A percentile compares a stretch with the other conserved stretches of the same genome.
Conservation (phyloP, 2,888 invertebrate species). For the Melinaea marsaeus region DNA sequence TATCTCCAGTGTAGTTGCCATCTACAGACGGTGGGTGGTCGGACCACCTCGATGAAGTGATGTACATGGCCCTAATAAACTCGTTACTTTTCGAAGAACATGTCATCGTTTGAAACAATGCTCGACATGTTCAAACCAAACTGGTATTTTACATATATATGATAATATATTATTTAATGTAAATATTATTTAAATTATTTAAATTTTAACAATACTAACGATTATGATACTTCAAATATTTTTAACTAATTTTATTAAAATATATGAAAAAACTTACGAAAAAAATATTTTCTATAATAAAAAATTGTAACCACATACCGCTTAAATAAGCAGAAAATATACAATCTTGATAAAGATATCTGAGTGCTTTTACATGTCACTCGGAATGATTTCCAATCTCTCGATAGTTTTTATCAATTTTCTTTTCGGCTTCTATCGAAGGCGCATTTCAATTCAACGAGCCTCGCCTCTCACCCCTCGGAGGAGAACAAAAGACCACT, state of each 20-base stretch:
- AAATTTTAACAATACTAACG: background rate
- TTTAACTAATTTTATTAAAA: background rate
- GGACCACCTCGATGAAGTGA: constrained; percentile 54
- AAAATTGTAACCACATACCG: background rate
- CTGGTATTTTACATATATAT: background rate
- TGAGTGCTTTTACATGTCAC: constrained; percentile 20
- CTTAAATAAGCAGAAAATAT: background rate
- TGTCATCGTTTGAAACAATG: constrained; percentile 24
- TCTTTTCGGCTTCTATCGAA: constrained; percentile 20
- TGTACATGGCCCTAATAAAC: constrained; percentile 42
- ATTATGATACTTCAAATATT: background rate
- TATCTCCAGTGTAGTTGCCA: constrained; percentile 56
- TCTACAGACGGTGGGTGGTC: constrained; percentile 54
- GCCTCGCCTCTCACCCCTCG: constrained; percentile 17
- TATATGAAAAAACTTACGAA: background rate
- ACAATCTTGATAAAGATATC: constrained; percentile 7
- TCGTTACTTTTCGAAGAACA: constrained; percentile 32
- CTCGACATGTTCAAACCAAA: background rate
- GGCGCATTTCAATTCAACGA: constrained; percentile 26
- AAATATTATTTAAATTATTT: background rate
- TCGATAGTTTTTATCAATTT: constrained; percentile 27
- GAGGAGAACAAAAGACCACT: constrained; percentile 29
- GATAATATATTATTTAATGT: background rate
- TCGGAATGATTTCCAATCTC: constrained; percentile 21
- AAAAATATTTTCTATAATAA: background rate